phyloP scores from a whole-genome alignment of 2,888 invertebrate genomes.

The Ectobius pallidus region DNA sequence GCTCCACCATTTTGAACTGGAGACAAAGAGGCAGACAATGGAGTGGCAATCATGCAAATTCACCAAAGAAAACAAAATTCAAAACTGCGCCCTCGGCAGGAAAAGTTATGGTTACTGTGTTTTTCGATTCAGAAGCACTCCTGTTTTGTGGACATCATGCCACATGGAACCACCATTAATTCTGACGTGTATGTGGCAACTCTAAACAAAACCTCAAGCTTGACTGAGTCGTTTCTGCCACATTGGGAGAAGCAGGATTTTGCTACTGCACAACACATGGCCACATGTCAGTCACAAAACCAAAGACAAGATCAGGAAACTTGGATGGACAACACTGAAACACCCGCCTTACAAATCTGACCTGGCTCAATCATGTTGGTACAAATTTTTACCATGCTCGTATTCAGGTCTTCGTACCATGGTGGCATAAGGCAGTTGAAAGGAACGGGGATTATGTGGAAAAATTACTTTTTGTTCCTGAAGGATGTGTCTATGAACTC shows the following conservation, averaged over 20 bases:
- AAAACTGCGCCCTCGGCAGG: too few species aligned
- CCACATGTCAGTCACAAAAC: constrained; percentile 5
- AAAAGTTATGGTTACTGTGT: too few species aligned
- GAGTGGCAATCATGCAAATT: neutral
- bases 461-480: neutral
- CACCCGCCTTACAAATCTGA: neutral
- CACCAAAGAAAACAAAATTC: neutral
- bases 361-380: neutral
- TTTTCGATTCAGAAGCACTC: too few species aligned
- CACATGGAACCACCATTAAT: too few species aligned
- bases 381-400: neutral
- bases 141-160: too few species aligned
- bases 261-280: too few species aligned
- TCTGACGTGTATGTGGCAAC: too few species aligned
- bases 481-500: too few species aligned
- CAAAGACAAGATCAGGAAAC: neutral
- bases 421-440: neutral
- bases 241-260: neutral
- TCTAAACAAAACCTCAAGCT: neutral
- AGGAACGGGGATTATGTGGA: too few species aligned
- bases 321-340: neutral
- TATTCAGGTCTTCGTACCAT: neutral
- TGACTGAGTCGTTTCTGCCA: neutral
- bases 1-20: too few species aligned
- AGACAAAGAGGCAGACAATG: neutral